phyloP scores from a whole-genome alignment of 2,113 vertebrate genomes.

The Ophiodon elongatus region DNA sequence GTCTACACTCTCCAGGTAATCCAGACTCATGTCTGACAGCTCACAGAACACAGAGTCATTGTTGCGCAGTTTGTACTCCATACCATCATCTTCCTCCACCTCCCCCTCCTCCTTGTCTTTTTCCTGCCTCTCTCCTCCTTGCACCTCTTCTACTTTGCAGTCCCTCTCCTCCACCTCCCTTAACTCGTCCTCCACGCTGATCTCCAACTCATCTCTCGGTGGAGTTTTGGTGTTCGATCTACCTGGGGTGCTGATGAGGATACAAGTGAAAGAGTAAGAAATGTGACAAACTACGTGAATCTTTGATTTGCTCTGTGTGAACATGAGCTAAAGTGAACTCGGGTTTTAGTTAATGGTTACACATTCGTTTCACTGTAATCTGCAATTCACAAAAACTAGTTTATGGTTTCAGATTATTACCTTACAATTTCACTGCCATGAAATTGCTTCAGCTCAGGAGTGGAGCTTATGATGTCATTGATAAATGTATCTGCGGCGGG shows the following conservation, averaged over 20 bases:
- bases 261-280: not conserved
- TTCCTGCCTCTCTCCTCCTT: slow-evolving; percentile 15
- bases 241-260: slow-evolving; percentile 58
- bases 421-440: slow-evolving; percentile 65
- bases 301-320: not conserved
- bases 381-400: slow-evolving; percentile 2
- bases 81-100: slow-evolving; percentile 71
- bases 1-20: slow-evolving; percentile 86
- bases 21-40: slow-evolving; percentile 83
- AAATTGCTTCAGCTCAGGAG: slow-evolving; percentile 82
- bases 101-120: slow-evolving; percentile 44
- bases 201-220: slow-evolving; percentile 9
- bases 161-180: slow-evolving; percentile 30
- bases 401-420: slow-evolving; percentile 57
- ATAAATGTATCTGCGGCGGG: slow-evolving; percentile 69
- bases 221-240: slow-evolving; percentile 30
- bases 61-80: slow-evolving; percentile 85
- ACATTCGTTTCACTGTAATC: not conserved
- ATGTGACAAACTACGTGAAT: not conserved
- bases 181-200: slow-evolving; percentile 66
- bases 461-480: slow-evolving; percentile 83
- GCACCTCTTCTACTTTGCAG: slow-evolving; percentile 2
- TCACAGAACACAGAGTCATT: slow-evolving; percentile 86
- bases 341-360: not conserved
- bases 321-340: not conserved